A percentile compares a stretch with the other conserved stretches of the same genome.
These are phyloP conservation scores for Pachyrhynchus sulphureomaculatus DNA, from an alignment of 1,140 invertebrate genomes.

Conservation along the genomic window DNA sequence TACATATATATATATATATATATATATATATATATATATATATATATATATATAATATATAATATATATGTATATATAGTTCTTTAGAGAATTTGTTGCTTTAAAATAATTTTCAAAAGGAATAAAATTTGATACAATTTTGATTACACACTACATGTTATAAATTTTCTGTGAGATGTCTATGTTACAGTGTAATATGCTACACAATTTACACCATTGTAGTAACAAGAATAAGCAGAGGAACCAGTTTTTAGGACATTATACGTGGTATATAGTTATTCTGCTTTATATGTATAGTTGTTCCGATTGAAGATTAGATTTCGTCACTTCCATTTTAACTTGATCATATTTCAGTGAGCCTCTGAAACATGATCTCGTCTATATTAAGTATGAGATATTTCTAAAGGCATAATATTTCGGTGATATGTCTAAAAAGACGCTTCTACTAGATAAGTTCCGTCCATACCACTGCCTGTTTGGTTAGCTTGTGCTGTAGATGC, in stretches of 20 bases:
- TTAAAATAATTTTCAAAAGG: too few relatives aligned
- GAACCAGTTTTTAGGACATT: too few relatives aligned
- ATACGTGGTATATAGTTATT: too few relatives aligned
- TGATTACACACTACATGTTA: too few relatives aligned
- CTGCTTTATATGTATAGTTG: too few relatives aligned
- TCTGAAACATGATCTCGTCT: neutral
- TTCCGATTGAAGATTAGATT: neutral
- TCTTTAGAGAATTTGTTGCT: too few relatives aligned
- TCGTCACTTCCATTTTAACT: neutral
- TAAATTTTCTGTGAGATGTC: neutral
- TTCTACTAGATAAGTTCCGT: constrained; percentile 79
- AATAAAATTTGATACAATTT: too few relatives aligned
- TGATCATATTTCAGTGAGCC: neutral
- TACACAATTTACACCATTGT: constrained; percentile 3
- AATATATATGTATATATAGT: too few relatives aligned
- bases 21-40: too few relatives aligned
- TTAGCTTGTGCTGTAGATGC: constrained; percentile 72
- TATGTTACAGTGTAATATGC: constrained; percentile 2
- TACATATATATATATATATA: too few relatives aligned
- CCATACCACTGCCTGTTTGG: constrained; percentile 75
- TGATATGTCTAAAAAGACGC: constrained; percentile 66
- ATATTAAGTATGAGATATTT: constrained; percentile 1
- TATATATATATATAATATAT: too few relatives aligned
- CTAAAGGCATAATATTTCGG: constrained; percentile 15
- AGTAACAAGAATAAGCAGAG: neutral